Evolutionary conservation across 1,140 invertebrate species (phyloP), one percentile per base, ranked within the genome.

Genomic region (Grapholita molesta): DNA sequence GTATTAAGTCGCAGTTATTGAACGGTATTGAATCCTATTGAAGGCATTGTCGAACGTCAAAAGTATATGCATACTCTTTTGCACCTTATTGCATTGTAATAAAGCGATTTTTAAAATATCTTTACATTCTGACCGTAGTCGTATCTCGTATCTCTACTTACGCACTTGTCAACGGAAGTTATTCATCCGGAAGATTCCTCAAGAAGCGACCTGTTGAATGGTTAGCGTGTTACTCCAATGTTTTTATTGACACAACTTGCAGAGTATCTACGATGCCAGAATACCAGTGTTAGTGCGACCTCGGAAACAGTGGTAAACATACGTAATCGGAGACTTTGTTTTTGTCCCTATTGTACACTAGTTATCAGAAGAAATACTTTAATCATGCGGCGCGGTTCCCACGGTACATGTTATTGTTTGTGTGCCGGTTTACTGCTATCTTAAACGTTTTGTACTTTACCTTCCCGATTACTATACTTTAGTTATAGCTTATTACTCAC

Each of bases 161-260:
- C 42, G 42, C 42, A 21, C 15, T 48, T 32, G 25, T 28, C 24
- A 15, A 28, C 55, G 55, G 55, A 61, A 61, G 55, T 28, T 30
- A 61, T 30, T 18, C 55, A 61, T 61, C 21, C 55, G 24, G 4
- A 3, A 61, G 24, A 28, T 25, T 28, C 25, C 55, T 61, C 5
- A 61, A 61, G 55, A 61, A 30, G 15, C 55, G 25, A 61, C 55
- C 24, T 61, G 55, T 61, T 61, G 55, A 61, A 61, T 61, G 55
- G 28, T 61, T 61, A 28, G 55, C 55, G 55, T 61, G 35, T 57
- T 25, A 61, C 55, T 30, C 24, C 15, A 57, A 23, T 28, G 9
- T 7, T 61, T 12, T 21, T 48, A 48, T 48, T 48, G 18, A 18
- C 9, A 30, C 3, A 3, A 30, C 12, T 48, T n/a, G 42, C 42